A percentile compares a stretch with the other conserved stretches of the same genome.
phyloP scores from a whole-genome alignment of 2,888 invertebrate species.

The Pogonocherus hispidulus region DNA sequence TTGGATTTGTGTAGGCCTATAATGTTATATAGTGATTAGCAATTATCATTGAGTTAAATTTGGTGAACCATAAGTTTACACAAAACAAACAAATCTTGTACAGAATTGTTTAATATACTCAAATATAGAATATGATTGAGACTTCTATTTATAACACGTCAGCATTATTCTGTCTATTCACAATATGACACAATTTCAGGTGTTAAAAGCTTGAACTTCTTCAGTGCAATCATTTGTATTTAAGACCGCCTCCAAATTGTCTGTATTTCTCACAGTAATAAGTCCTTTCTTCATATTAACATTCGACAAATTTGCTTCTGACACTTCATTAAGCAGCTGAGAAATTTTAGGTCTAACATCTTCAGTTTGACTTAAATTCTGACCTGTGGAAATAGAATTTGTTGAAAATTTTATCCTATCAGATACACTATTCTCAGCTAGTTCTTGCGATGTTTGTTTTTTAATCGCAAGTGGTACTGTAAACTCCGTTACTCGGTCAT shows the following conservation, averaged over 20 bases:
- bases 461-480: conserved; percentile 46
- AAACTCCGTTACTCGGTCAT: conserved; percentile 30
- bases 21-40: too few species aligned
- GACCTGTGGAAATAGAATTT: conserved; percentile 7
- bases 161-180: background rate
- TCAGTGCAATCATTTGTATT: conserved; percentile 17
- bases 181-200: conserved; percentile 36
- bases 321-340: conserved; percentile 5
- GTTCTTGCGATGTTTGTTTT: conserved; percentile 35
- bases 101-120: conserved; percentile 42
- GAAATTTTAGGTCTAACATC: conserved; percentile 15
- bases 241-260: background rate
- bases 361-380: conserved; percentile 3
- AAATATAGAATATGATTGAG: conserved; percentile 42
- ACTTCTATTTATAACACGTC: background rate
- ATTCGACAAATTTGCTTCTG: conserved; percentile 20
- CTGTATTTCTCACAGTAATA: background rate
- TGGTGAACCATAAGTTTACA: background rate
- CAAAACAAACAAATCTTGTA: background rate
- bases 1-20: too few species aligned
- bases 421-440: conserved; percentile 34
- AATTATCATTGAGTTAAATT: too few species aligned
- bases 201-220: conserved; percentile 45
- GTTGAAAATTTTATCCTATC: conserved; percentile 58
- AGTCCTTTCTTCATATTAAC: conserved; percentile 12